These are phyloP conservation scores for Trichogramma dendrolimi DNA, from an alignment of 2,888 invertebrate genomes.

Conservation along the genomic window DNA sequence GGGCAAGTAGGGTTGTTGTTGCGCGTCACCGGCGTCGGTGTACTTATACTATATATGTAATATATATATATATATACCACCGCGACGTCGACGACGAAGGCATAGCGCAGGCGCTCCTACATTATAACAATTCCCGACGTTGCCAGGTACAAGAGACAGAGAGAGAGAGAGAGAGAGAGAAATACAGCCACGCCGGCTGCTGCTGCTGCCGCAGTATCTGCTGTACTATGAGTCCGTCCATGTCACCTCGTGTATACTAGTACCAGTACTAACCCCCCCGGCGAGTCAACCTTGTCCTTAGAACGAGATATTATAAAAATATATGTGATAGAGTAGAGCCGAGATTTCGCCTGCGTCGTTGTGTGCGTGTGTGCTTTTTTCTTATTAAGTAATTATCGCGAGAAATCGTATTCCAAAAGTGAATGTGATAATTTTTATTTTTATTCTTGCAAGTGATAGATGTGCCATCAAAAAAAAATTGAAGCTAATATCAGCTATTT, in stretches of 20 bases:
- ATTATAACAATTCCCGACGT: background rate
- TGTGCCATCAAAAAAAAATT: no score
- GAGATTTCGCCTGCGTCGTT: background rate
- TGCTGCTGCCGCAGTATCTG: background rate
- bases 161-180: constrained; percentile 2
- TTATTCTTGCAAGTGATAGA: no score
- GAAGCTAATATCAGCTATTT: no score
- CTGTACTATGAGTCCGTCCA: no score
- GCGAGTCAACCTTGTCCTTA: constrained; percentile 1
- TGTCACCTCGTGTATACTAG: background rate
- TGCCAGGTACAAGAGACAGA: constrained; percentile 5
- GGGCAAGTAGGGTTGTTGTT: background rate
- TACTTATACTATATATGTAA: no score
- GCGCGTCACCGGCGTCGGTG: no score
- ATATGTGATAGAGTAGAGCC: background rate
- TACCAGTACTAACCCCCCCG: background rate
- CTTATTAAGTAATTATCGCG: no score
- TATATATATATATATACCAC: background rate
- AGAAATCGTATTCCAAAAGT: no score
- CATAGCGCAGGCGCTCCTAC: no score
- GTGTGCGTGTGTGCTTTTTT: background rate
- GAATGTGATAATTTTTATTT: no score
- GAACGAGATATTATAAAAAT: background rate
- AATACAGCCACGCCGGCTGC: constrained; percentile 1
- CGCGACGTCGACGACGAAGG: constrained; percentile 1